Percentiles rank a stretch among this genome's conserved stretches.
Evolutionary conservation across 2,888 invertebrate species (phyloP).

Genomic region (Polyploca ridens): DNA sequence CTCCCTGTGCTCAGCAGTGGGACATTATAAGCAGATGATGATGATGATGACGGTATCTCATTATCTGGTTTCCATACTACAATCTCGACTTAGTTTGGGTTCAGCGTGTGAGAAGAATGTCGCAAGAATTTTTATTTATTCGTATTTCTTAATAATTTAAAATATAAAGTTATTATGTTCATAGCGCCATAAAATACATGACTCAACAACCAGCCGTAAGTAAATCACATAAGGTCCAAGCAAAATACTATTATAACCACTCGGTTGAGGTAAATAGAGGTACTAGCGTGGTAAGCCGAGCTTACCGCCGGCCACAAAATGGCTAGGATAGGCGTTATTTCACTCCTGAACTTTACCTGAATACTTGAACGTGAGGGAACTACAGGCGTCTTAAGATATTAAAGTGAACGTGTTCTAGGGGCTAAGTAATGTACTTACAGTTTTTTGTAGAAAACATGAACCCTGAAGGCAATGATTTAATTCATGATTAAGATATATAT

Average conservation of each 20-base stretch:
- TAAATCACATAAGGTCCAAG: neutral
- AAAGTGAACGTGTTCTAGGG: neutral
- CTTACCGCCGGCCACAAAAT: neutral
- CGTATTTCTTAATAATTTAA: too few relatives aligned
- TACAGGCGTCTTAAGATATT: slow-evolving; percentile 2
- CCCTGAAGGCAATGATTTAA: too few relatives aligned
- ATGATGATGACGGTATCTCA: too few relatives aligned
- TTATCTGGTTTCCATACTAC: too few relatives aligned
- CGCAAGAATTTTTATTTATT: too few relatives aligned
- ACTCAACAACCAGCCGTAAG: neutral
- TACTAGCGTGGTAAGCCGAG: neutral
- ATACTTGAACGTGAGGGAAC: neutral
- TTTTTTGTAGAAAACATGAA: neutral
- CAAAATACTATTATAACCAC: neutral
- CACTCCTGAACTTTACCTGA: slow-evolving; percentile 1
- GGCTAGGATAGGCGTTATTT: neutral
- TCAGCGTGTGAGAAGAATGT: too few relatives aligned
- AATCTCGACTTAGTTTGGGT: too few relatives aligned
- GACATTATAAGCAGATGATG: too few relatives aligned
- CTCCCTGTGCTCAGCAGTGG: too few relatives aligned
- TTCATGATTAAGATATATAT: too few relatives aligned
- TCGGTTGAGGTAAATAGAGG: neutral
- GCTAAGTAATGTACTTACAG: neutral
- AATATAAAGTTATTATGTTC: too few relatives aligned
- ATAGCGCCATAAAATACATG: neutral